Base-by-base conservation (phyloP, 2,113 vertebrate species). In the Peucedramus taeniatus region DNA sequence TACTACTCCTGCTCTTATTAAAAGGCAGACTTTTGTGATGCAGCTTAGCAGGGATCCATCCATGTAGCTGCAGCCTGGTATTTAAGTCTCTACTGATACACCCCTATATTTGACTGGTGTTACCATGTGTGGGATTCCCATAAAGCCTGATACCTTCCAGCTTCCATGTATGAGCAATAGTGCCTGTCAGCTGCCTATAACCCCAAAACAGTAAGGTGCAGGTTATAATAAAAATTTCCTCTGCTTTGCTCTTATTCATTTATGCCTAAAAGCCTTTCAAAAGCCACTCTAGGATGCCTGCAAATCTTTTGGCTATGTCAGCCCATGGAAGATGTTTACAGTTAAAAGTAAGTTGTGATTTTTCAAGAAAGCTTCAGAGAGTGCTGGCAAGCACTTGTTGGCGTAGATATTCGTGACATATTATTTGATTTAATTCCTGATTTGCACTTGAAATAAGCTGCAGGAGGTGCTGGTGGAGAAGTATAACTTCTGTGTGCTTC, bases 391-490 rank as follows among this genome's bases (percentile, higher is more conserved):
- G 56, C 7, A 2, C 39, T 60, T 75, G 6, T 30, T 87, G 56
- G 26, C 2, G 0, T 42, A 81, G 42, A 26, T 53, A 74, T 35
- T 49, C 1, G 10, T 57, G 7, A 81, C 5, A 2, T 35, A 30
- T 45, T 75, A 14, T 61, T 75, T 68, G 21, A 30, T 89, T 93
- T 89, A 18, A n/a, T 72, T 95, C 70, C 35, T 45, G 37, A 21
- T 74, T 72, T 83, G 26, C 21, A 12, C 16, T 56, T 66, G 19
- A 70, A 45, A 11, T 81, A 35, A 63, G n/a, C 51, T 84, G 80
- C 72, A 87, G 59, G 71, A 80, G 27, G 63, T 83, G 76, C 71
- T 86, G 23, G 40, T 54, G 42, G 45, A 60, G 83, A 70, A 63
- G 39, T 31, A 1, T 11, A 51, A 17, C 33, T 77, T 45, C 16